Conservation (phyloP, 2,888 invertebrate genomes). For the Phaonia tiefii region DNA sequence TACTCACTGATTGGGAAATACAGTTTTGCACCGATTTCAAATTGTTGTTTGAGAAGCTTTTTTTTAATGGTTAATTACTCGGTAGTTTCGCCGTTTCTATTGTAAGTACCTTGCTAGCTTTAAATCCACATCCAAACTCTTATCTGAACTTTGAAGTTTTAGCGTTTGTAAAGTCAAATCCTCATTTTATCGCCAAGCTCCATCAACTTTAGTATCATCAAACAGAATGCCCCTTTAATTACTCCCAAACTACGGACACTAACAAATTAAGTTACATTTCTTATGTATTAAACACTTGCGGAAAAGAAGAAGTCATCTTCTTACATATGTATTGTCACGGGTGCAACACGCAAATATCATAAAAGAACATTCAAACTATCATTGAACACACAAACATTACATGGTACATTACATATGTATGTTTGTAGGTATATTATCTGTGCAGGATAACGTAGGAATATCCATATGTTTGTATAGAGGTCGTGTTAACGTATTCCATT, state of each 20-base stretch:
- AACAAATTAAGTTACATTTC: conserved; percentile 75
- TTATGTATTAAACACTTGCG: conserved; percentile 60
- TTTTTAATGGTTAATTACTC: too few relatives aligned
- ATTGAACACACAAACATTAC: conserved; percentile 30
- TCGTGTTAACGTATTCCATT: neutral
- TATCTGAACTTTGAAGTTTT: too few relatives aligned
- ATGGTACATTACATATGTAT: conserved; percentile 41
- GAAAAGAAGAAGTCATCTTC: conserved; percentile 23
- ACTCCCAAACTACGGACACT: conserved; percentile 4
- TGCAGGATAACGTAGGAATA: neutral
- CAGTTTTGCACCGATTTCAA: too few relatives aligned
- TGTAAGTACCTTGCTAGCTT: too few relatives aligned
- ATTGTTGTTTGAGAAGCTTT: too few relatives aligned
- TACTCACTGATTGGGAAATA: too few relatives aligned
- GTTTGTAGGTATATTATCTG: neutral
- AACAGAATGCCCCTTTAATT: neutral
- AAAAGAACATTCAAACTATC: conserved; percentile 25
- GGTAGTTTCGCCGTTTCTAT: too few relatives aligned
- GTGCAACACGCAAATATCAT: conserved; percentile 31
- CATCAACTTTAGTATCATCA: neutral
- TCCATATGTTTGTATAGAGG: too few relatives aligned
- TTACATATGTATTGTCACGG: conserved; percentile 5
- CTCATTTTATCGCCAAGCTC: neutral
- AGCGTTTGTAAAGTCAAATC: too few relatives aligned
- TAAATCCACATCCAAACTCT: too few relatives aligned